Base-by-base conservation (phyloP, 2,888 invertebrate species). In the Biston stratarius region DNA sequence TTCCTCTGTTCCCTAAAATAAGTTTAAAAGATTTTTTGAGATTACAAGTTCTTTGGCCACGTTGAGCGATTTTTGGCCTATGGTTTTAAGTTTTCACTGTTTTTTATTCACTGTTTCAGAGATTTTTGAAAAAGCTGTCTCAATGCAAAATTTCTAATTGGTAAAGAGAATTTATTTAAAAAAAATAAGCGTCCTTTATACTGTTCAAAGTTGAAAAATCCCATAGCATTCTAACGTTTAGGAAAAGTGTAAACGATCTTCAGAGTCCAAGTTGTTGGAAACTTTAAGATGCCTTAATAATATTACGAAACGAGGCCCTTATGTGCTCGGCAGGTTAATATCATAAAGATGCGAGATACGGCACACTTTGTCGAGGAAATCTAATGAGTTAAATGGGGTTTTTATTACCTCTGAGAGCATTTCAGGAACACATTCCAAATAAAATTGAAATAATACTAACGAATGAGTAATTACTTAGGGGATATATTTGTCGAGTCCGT, bases 321-420 rank as follows among this genome's bases (percentile, higher is more conserved):
- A 40, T 40, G n/a, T 24, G 7, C 61, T 53, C n/a, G 45, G 24
- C 36, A 53, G 53, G 61, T 53, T 48, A 59, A 61, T 48, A 33
- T 47, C 34, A 61, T 33, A 61, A 48, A 55, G 52, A 53, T 15
- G 34, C 40, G 11, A 55, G 61, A 61, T 53, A 47, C 24, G 47
- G n/a, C n/a, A 45, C 38, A 62, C 33, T 61, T 61, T 53, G 45
- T 61, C 44, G 36, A 7, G 44, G 6, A 49, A n/a, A 40, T 14
- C 40, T 48, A 59, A 57, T 57, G 44, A 45, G 34, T 57, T 34
- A 57, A 57, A 57, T 57, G 10, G 44, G 34, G 9, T 0, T 57
- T 45, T 57, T 57, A 57, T 45, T 57, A 34, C 45, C 45, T 33
- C 5, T 40, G 5, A 12, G 40, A 11, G 24, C 15, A 49, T 42